These are phyloP conservation scores for Malurus melanocephalus DNA, from an alignment of 2,113 vertebrate species.

Conservation along the genomic window DNA sequence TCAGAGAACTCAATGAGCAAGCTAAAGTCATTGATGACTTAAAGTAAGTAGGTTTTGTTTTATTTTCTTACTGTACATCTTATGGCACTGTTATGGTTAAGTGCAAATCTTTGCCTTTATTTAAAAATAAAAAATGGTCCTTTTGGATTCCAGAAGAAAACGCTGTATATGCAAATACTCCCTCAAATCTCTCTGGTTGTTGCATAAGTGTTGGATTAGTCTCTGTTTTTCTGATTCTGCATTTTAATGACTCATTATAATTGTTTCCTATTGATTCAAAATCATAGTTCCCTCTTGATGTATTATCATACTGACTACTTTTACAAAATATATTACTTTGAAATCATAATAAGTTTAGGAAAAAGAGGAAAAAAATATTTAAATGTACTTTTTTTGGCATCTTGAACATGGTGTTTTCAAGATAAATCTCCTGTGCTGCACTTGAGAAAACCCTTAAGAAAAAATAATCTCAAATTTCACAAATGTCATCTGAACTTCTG, in stretches of 20 bases:
- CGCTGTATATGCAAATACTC: background rate
- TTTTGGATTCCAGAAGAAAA: background rate
- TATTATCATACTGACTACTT: background rate
- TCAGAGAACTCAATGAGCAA: slow-evolving; percentile 95
- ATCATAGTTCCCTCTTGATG: background rate
- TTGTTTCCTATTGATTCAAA: background rate
- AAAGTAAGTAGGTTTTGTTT: slow-evolving; percentile 78
- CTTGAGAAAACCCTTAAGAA: background rate
- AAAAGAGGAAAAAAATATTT: background rate
- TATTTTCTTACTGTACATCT: background rate
- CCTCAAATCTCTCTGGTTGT: background rate
- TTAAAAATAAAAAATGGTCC: no score
- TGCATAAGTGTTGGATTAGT: background rate
- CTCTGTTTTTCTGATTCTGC: background rate
- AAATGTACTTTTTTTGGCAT: background rate
- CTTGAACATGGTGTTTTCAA: background rate
- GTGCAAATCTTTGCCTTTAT: background rate
- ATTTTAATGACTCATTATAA: background rate
- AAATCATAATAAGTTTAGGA: background rate
- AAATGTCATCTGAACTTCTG: background rate
- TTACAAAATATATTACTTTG: background rate
- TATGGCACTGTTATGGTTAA: background rate
- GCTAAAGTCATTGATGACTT: slow-evolving; percentile 98
- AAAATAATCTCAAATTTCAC: background rate
- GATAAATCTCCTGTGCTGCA: background rate